phyloP scores from a whole-genome alignment of 2,113 vertebrate species.

The Anarrhichthys ocellatus region DNA sequence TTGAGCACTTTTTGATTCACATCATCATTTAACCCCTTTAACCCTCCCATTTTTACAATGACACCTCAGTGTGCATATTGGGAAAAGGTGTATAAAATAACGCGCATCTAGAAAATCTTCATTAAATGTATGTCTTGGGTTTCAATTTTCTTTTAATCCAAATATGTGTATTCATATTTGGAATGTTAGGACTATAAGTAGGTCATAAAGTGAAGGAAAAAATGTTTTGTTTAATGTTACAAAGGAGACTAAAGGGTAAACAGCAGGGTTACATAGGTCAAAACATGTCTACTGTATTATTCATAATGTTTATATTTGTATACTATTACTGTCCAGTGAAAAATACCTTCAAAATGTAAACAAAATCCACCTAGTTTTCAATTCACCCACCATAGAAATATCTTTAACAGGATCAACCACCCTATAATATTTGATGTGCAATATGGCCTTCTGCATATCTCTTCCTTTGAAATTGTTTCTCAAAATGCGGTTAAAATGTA shows the following conservation, averaged over 20 bases:
- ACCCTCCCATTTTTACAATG: neutral
- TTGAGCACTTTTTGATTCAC: neutral
- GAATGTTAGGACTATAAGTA: neutral
- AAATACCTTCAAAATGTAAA: neutral
- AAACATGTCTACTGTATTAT: neutral
- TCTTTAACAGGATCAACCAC: neutral
- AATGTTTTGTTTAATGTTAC: neutral
- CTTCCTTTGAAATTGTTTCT: neutral
- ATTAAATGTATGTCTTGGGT: neutral
- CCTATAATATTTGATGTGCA: neutral
- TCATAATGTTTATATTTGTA: neutral
- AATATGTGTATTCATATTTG: neutral
- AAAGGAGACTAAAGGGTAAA: neutral
- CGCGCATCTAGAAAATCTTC: neutral
- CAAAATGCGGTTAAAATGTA: neutral
- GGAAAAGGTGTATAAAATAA: neutral
- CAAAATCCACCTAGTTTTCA: neutral
- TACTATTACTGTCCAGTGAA: neutral
- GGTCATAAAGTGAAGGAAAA: neutral
- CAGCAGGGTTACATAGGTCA: neutral
- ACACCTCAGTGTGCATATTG: neutral
- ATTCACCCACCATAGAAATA: neutral
- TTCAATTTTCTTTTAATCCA: neutral
- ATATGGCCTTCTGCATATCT: neutral
- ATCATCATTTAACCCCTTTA: neutral